These are phyloP conservation scores for Pheosia gnoma DNA, from an alignment of 2,888 invertebrate species.

Conservation along the genomic window DNA sequence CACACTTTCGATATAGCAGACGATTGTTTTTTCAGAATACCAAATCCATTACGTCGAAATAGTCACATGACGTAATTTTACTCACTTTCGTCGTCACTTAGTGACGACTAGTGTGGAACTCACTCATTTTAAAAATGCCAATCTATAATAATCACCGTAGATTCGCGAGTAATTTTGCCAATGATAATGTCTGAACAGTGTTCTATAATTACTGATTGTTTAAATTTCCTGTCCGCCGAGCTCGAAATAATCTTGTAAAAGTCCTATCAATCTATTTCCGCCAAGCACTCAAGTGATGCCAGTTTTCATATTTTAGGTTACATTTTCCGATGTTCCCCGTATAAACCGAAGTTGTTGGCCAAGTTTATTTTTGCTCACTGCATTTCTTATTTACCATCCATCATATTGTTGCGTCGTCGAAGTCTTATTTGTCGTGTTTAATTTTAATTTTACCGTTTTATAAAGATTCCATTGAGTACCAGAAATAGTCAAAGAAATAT, in stretches of 20 bases:
- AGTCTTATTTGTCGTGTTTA: slow-evolving; percentile 60
- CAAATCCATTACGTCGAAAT: no score
- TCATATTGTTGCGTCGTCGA: slow-evolving; percentile 65
- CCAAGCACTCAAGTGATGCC: slow-evolving; percentile 55
- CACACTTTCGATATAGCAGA: no score
- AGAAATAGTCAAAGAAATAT: no score
- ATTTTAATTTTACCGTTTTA: slow-evolving; percentile 49
- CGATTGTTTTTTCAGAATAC: no score
- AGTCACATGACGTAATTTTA: no score
- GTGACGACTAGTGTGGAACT: no score
- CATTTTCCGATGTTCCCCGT: slow-evolving; percentile 57
- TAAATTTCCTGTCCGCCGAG: neutral
- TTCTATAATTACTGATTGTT: neutral
- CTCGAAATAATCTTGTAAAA: slow-evolving; percentile 10
- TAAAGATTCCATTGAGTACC: neutral
- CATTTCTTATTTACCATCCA: slow-evolving; percentile 73
- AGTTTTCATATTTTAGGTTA: slow-evolving; percentile 53
- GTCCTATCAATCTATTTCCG: slow-evolving; percentile 54
- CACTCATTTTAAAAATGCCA: no score
- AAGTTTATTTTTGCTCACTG: slow-evolving; percentile 70
- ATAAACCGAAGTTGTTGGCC: slow-evolving; percentile 58
- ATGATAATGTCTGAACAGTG: neutral
- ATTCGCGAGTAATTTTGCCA: no score
- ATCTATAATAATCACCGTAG: no score
- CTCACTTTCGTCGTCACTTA: no score